Conservation (phyloP, 2,113 vertebrate species). For the Trochalopteron elliotii region DNA sequence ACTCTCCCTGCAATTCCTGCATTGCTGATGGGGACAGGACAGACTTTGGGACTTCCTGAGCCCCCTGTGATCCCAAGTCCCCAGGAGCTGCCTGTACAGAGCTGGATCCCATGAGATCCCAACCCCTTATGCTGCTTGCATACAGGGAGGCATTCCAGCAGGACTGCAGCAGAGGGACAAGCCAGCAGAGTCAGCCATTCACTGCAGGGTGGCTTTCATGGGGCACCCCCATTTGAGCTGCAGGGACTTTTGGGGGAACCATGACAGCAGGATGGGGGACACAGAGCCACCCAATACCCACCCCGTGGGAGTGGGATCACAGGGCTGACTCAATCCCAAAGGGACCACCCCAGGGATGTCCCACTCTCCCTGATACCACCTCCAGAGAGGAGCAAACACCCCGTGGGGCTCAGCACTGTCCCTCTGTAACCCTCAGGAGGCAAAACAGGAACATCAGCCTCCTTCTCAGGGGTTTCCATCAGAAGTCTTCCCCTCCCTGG, state of each 20-base stretch:
- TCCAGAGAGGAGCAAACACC: background rate
- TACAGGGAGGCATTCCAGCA: background rate
- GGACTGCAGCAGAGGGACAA: background rate
- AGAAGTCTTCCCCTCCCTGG: background rate
- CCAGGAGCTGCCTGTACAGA: background rate
- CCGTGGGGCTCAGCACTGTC: background rate
- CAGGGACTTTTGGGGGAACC: background rate
- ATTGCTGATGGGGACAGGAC: background rate
- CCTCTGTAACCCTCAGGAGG: background rate
- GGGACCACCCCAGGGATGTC: background rate
- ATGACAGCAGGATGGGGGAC: background rate
- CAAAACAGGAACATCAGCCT: background rate
- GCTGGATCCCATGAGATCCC: background rate
- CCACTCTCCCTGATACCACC: background rate
- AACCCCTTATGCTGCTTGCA: background rate
- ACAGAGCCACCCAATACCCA: background rate
- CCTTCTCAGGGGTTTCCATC: background rate
- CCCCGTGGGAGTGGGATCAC: rapidly evolving
- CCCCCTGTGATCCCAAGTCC: background rate
- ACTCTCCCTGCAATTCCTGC: rapidly evolving
- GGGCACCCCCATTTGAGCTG: background rate
- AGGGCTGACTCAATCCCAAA: background rate
- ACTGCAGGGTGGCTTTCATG: background rate
- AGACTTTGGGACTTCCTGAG: background rate
- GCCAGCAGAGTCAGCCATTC: background rate